Evolutionary conservation across 2,888 invertebrate species (phyloP).

Genomic region (Cetonia aurata): DNA sequence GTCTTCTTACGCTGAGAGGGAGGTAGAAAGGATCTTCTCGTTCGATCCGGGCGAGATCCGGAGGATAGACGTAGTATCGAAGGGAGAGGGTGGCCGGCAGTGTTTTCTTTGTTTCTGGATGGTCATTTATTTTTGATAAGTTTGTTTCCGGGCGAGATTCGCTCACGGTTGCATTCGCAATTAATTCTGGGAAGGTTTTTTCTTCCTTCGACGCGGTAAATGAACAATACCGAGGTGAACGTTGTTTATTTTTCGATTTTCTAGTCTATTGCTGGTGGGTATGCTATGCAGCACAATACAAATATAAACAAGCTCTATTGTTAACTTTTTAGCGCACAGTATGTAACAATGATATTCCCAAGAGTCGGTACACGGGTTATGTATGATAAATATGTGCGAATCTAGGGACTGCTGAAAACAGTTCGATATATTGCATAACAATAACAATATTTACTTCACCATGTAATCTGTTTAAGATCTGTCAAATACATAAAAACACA

Average conservation of each 20-base stretch:
- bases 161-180: constrained; percentile 16
- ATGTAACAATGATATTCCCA: no score
- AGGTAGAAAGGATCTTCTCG: constrained; percentile 18
- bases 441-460: no score
- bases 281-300: not conserved
- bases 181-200: constrained; percentile 23
- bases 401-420: no score
- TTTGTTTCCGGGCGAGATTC: constrained; percentile 24
- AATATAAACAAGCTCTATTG: not conserved
- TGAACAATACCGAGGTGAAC: constrained; percentile 1
- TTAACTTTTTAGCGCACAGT: not conserved
- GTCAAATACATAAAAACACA: no score
- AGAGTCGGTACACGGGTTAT: no score
- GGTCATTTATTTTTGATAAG: constrained; percentile 40
- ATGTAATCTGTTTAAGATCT: no score
- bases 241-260: constrained; percentile 18
- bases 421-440: no score
- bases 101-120: constrained; percentile 33
- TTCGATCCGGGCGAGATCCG: constrained; percentile 20
- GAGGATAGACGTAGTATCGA: not conserved
- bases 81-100: not conserved
- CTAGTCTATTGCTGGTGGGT: not conserved
- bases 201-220: not conserved
- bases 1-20: constrained; percentile 4
- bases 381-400: no score